Evolutionary conservation across 2,113 vertebrate genomes (phyloP).

Genomic region (Leptosomus discolor): DNA sequence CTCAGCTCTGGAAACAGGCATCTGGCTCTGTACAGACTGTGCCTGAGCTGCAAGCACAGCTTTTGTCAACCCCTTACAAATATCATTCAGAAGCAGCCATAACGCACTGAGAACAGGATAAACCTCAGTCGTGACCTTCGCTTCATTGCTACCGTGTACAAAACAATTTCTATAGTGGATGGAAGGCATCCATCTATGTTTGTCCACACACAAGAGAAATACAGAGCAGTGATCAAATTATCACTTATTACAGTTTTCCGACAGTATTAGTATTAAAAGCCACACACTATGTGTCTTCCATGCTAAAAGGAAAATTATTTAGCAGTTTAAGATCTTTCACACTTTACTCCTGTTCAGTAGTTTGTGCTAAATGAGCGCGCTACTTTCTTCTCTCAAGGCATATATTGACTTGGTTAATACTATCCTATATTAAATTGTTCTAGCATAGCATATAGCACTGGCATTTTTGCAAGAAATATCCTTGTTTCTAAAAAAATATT

Average conservation of each 20-base stretch:
- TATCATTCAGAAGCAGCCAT: background rate
- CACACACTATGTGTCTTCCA: background rate
- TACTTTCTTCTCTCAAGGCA: background rate
- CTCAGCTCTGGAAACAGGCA: rapidly evolving
- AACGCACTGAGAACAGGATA: background rate
- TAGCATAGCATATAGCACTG: background rate
- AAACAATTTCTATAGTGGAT: background rate
- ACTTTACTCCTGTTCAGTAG: background rate
- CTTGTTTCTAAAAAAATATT: background rate
- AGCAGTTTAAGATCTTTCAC: background rate
- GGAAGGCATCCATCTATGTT: background rate
- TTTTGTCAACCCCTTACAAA: background rate
- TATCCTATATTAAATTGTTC: background rate
- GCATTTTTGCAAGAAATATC: background rate
- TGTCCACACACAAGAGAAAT: background rate
- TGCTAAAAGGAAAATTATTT: background rate
- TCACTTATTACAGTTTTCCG: background rate
- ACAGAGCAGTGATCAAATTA: background rate
- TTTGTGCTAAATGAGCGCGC: background rate
- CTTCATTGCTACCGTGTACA: background rate
- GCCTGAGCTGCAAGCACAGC: background rate
- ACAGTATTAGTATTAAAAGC: background rate
- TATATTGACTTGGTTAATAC: background rate
- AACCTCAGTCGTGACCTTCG: background rate
- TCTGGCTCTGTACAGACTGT: rapidly evolving